Base-by-base conservation (phyloP, 92 coral and sea anemone species). In the Zoanthus sociatus region DNA sequence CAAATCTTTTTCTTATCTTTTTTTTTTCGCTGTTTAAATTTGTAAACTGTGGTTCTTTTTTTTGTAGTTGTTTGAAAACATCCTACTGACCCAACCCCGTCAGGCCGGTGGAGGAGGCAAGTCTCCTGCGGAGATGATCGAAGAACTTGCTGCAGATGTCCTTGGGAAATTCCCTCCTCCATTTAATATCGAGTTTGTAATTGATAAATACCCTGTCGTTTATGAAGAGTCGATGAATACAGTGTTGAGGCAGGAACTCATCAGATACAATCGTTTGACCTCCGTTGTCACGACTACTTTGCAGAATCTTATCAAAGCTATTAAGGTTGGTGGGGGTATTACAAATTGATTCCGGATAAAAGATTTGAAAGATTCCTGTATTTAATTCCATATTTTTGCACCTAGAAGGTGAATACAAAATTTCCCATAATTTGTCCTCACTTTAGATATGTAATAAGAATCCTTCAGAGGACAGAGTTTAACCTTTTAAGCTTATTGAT, bases 211-310 rank as follows among this genome's bases (percentile, higher is more conserved):
- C 76, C 99, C 99, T 17, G 99, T 97, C 45, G 56, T 97, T 31
- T 97, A 97, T 69, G 95, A 91, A 78, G 99, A 97, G 88, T 97
- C 99, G 20, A 97, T 97, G 99, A 97, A 97, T 92, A 97, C 99
- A 9, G 99, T 97, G 44, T 90, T 97, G 11, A 89, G 99, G 17
- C 99, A 97, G 78, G 99, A 97, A 64, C 95, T 97, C 10, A 97
- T 97, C 83, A 87, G 99, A 86, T 97, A 95, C 88, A 97, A 97
- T 93, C 90, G 99, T 70, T 84, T 97, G 9, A 97, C 99, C 0
- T 89, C 83, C 31, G 99, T 97, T 58, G 99, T 97, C 15, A 93
- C 94, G 60, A 88, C 90, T 55, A 95, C 99, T 14, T 87, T 97
- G 37, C 87, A 86, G 14, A 97, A 97, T 90, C 88, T 97, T 54